These are phyloP conservation scores for Antennarius striatus DNA, from an alignment of 2,113 vertebrate genomes.

Conservation along the genomic window DNA sequence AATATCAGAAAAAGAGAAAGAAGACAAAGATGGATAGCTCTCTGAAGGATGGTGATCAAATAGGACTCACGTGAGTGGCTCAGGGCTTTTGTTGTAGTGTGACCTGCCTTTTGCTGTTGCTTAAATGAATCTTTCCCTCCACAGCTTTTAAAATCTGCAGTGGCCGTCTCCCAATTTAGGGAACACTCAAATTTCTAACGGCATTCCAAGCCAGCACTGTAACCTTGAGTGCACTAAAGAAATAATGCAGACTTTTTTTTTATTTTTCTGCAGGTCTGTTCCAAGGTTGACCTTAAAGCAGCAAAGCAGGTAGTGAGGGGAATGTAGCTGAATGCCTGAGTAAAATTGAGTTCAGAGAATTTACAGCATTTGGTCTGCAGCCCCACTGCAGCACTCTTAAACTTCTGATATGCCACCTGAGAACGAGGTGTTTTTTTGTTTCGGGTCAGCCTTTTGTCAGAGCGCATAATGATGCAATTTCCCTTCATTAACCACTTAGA, in stretches of 20 bases:
- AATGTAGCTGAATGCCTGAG: constrained; percentile 54
- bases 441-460: constrained; percentile 59
- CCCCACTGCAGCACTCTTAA: constrained; percentile 68
- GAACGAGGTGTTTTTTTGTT: constrained; percentile 58
- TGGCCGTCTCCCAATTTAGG: constrained; percentile 53
- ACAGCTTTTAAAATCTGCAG: constrained; percentile 60
- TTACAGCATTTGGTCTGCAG: constrained; percentile 68
- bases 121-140: constrained; percentile 54
- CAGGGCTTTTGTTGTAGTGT: constrained; percentile 60
- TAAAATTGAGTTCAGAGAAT: constrained; percentile 71
- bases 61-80: constrained; percentile 51
- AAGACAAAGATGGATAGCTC: constrained; percentile 52
- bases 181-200: constrained; percentile 58
- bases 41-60: constrained; percentile 68
- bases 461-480: constrained; percentile 59
- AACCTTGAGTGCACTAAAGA: constrained; percentile 65
- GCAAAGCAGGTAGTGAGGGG: constrained; percentile 56
- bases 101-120: constrained; percentile 68
- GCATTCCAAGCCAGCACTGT: constrained; percentile 61
- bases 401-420: constrained; percentile 63
- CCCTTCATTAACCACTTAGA: constrained; percentile 57
- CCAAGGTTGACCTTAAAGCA: constrained; percentile 63
- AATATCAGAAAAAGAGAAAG: constrained; percentile 41
- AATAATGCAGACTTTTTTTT: constrained; percentile 60
- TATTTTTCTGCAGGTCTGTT: constrained; percentile 60